Percentiles rank a stretch among this genome's conserved stretches.
Evolutionary conservation across 2,113 vertebrate genomes (phyloP).

Genomic region (Sterrhoptilus dennistouni): DNA sequence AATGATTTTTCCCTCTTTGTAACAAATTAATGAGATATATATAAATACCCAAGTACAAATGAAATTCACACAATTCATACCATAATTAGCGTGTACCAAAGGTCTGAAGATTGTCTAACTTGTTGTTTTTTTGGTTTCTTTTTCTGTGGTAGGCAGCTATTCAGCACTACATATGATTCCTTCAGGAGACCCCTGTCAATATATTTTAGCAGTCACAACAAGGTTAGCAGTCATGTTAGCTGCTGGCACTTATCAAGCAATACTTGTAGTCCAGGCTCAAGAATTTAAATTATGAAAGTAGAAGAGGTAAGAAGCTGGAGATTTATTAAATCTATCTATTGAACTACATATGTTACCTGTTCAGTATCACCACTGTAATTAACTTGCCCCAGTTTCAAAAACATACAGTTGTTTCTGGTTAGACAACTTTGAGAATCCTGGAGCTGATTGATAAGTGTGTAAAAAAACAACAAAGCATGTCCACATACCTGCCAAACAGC

Average conservation of each 20-base stretch:
- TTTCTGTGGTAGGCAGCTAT: neutral
- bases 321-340: neutral
- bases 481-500: neutral
- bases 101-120: conserved; percentile 11
- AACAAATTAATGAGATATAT: conserved; percentile 74
- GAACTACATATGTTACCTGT: neutral
- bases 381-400: neutral
- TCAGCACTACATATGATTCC: neutral
- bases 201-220: neutral
- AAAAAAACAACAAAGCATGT: neutral
- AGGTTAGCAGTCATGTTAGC: neutral
- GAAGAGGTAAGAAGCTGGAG: neutral
- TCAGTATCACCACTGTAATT: neutral
- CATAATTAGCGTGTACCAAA: conserved; percentile 39
- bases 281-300: neutral
- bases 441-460: neutral
- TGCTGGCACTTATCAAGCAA: neutral
- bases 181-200: neutral
- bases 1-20: conserved; percentile 71
- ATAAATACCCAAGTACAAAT: conserved; percentile 55
- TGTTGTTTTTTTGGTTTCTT: neutral
- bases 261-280: neutral
- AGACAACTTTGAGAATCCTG: neutral
- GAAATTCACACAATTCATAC: conserved; percentile 63
- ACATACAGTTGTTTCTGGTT: neutral